Evolutionary conservation across 2,888 invertebrate species (phyloP).

Genomic region (Apantesis nais): DNA sequence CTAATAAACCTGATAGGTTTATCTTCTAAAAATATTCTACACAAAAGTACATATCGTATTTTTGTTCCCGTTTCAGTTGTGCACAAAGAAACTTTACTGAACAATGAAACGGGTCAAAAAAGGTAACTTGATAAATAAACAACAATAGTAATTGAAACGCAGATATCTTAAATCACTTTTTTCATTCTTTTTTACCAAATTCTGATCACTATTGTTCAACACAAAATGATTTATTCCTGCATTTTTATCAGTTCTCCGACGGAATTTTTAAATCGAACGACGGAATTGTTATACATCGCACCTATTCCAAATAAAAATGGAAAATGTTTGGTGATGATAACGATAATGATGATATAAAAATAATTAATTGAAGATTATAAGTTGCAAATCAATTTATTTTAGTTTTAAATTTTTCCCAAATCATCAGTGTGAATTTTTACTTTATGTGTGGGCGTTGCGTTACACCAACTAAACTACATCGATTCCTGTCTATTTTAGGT

Average conservation of each 20-base stretch:
- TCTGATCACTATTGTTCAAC: not conserved
- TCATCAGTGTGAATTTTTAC: not conserved
- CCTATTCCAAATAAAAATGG: too few species aligned
- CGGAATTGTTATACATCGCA: too few species aligned
- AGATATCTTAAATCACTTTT: conserved; percentile 6
- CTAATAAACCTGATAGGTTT: conserved; percentile 1
- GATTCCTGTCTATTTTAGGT: not conserved
- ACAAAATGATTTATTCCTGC: not conserved
- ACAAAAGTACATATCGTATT: not conserved
- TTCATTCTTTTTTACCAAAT: not conserved
- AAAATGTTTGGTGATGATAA: too few species aligned
- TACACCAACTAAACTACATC: not conserved
- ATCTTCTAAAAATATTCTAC: not conserved
- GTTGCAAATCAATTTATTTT: too few species aligned
- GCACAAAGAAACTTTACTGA: conserved; percentile 1
- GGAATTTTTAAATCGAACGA: too few species aligned
- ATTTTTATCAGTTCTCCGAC: not conserved
- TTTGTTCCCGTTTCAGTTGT: conserved; percentile 9
- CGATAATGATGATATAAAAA: too few species aligned
- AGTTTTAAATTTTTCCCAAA: too few species aligned
- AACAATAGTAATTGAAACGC: conserved; percentile 7
- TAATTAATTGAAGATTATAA: too few species aligned
- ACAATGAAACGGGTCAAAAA: conserved; percentile 10
- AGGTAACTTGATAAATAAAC: conserved; percentile 10
- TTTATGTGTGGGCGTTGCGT: not conserved